Base-by-base conservation (phyloP, 1,140 invertebrate genomes). In the Drosophila bipectinata region DNA sequence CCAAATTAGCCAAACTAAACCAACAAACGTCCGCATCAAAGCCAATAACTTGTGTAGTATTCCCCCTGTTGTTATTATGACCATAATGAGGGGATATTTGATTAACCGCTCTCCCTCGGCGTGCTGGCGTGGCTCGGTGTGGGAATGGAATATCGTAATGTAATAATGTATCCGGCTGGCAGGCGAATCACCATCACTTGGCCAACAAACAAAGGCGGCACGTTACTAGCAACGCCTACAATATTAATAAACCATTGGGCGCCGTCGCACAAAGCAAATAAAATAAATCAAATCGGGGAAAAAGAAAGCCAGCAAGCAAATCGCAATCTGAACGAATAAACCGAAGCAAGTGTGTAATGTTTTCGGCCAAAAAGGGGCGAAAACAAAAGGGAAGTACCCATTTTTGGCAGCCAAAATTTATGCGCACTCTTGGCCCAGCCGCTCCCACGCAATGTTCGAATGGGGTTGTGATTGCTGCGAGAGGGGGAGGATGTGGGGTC, bases 181-280 rank as follows among this genome's bases (percentile, higher is more conserved):
- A 39, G 61, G 62, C 80, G 57, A 83, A 72, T 77, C 63, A 67
- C 62, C 69, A 72, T 77, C 63, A 67, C 62, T 73, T 63, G 47
- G 18, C 44, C 66, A 54, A 45, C 66, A 54, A 45, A 58, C 76
- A 87, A 75, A 69, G 49, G 59, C 60, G 77, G 69, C 69, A 79
- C 69, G 78, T 66, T 88, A 73, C 51, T 62, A 61, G 83, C 69
- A 63, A 88, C 81, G 79, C 83, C 82, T 80, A 83, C 78, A 66
- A 90, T 82, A 90, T 90, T 90, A 88, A 90, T 83, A 90, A 77
- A 76, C 75, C 82, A 72, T 79, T 79, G 74, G 63, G 68, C 60
- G 82, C 88, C 90, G 88, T 83, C 83, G 90, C 77, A 88, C 72
- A 90, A 88, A 88, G 72, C 88, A 90, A 90, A 90, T 90, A 90